These are phyloP conservation scores for Eucidaris tribuloides DNA, from an alignment of 35 echinoderm and acorn worm species.

Conservation along the genomic window DNA sequence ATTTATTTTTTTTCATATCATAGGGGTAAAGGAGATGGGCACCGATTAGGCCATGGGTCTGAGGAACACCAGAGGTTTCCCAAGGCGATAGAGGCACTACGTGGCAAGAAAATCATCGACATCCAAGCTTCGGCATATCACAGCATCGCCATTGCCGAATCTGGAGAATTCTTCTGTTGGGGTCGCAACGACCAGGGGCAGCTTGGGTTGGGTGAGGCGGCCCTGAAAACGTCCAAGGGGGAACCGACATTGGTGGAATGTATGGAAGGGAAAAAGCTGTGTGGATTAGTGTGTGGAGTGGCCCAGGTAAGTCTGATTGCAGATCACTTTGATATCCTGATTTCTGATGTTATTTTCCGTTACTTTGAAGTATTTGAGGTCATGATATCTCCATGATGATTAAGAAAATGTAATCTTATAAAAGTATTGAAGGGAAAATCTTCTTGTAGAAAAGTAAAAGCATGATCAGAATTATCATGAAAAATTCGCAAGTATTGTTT, in stretches of 20 bases:
- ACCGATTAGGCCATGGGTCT: constrained; percentile 81
- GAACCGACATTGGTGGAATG: constrained; percentile 60
- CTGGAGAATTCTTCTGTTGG: constrained; percentile 86
- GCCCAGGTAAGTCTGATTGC: constrained; percentile 90
- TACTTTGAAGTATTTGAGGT: too few relatives aligned
- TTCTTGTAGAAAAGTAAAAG: too few relatives aligned
- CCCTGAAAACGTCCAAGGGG: constrained; percentile 34
- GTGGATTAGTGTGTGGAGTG: constrained; percentile 80
- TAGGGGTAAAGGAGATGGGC: constrained; percentile 94
- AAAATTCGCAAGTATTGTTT: too few relatives aligned
- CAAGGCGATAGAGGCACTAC: constrained; percentile 70
- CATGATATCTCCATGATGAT: too few relatives aligned
- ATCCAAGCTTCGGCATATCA: constrained; percentile 48
- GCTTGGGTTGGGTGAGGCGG: constrained; percentile 51
- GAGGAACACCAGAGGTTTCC: constrained; percentile 85
- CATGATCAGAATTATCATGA: too few relatives aligned
- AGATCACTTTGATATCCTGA: too few relatives aligned
- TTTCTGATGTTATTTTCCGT: too few relatives aligned
- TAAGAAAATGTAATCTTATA: too few relatives aligned
- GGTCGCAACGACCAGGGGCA: constrained; percentile 86
- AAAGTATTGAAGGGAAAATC: too few relatives aligned
- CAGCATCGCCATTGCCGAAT: constrained; percentile 56
- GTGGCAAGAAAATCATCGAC: constrained; percentile 79
- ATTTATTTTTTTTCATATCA: neutral
- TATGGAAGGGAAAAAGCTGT: constrained; percentile 80